A percentile compares a stretch with the other conserved stretches of the same genome.
Evolutionary conservation across 1,140 invertebrate genomes (phyloP).

Genomic region (Papilio helenus): DNA sequence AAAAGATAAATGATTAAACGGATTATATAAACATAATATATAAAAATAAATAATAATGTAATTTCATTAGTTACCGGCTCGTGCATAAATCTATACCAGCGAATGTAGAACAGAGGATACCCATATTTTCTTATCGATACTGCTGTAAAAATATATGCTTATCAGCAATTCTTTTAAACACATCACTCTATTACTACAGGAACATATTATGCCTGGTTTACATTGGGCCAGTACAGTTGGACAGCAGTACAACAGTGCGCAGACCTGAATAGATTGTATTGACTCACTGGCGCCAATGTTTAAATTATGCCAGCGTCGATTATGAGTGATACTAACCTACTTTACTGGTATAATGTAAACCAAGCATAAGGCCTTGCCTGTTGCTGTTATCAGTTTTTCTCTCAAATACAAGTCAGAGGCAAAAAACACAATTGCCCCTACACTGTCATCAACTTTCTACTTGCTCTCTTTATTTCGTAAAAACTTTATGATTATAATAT

Average conservation of each 20-base stretch:
- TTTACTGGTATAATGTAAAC: too few species aligned
- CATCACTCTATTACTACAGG: too few species aligned
- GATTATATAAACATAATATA: too few species aligned
- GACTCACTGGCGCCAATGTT: too few species aligned
- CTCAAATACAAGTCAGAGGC: neutral
- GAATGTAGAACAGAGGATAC: neutral
- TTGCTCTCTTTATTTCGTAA: neutral
- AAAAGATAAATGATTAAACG: neutral
- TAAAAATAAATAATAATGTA: too few species aligned
- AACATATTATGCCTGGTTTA: neutral
- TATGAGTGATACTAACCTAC: too few species aligned
- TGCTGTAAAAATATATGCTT: conserved; percentile 13
- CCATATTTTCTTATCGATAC: neutral
- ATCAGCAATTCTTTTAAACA: neutral
- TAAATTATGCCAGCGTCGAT: too few species aligned
- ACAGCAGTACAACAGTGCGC: too few species aligned
- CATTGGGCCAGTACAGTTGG: too few species aligned
- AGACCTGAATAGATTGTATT: too few species aligned
- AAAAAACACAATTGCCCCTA: neutral
- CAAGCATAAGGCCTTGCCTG: neutral
- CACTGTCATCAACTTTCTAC: neutral
- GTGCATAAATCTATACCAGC: conserved; percentile 6
- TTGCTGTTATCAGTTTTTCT: neutral
- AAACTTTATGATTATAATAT: neutral
- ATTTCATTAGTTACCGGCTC: neutral